Conservation (phyloP, 2,888 invertebrate species). For the Sympetrum striolatum region DNA sequence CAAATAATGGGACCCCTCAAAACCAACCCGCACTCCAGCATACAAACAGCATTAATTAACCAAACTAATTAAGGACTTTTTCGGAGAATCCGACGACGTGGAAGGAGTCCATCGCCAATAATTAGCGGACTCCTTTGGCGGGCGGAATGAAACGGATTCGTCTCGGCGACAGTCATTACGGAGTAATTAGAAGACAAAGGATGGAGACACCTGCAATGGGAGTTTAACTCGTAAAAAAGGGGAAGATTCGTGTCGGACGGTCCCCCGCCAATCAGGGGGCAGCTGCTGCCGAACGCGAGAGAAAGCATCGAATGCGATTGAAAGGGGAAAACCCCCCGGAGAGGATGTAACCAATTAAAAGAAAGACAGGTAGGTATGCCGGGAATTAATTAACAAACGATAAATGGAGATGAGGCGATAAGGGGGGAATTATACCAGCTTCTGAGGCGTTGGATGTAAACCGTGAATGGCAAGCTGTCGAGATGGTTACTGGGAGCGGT, state of each 20-base stretch:
- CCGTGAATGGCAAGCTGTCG: background rate
- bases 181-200: slow-evolving; percentile 18
- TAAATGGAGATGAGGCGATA: background rate
- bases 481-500: no score
- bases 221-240: background rate
- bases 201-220: background rate
- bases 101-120: background rate
- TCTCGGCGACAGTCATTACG: background rate
- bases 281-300: background rate
- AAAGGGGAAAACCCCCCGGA: background rate
- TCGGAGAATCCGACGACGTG: background rate
- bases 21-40: no score
- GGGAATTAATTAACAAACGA: background rate
- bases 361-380: background rate
- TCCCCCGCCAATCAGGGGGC: background rate
- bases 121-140: background rate
- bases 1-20: no score
- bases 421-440: background rate
- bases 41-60: background rate
- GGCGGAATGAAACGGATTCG: background rate
- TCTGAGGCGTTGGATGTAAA: background rate
- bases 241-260: background rate
- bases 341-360: background rate
- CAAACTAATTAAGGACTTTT: background rate
- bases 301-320: background rate